Conservation (phyloP, 2,888 invertebrate genomes). For the Dasypolia templi region DNA sequence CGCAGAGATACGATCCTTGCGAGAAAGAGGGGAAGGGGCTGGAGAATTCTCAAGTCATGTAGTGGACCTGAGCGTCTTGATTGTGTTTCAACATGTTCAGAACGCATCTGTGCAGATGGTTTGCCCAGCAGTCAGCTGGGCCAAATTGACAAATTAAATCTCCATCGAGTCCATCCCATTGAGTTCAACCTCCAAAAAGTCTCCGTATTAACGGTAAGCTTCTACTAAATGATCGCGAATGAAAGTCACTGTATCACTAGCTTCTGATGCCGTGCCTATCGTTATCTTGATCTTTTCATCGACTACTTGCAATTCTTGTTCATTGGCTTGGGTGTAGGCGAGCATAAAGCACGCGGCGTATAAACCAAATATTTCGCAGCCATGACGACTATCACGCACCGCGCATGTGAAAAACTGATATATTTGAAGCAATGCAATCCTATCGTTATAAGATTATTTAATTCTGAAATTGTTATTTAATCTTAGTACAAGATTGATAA, state of each 20-base stretch:
- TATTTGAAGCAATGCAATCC: constrained; percentile 29
- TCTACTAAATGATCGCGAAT: constrained; percentile 73
- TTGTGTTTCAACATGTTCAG: constrained; percentile 75
- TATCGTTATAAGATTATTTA: constrained; percentile 44
- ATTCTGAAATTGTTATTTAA: constrained; percentile 27
- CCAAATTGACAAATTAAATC: constrained; percentile 78
- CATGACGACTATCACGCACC: constrained; percentile 65
- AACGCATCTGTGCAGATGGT: constrained; percentile 83
- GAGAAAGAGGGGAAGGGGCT: constrained; percentile 71
- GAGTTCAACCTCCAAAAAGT: constrained; percentile 81
- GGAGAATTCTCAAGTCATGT: constrained; percentile 83
- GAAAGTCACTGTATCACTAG: constrained; percentile 78
- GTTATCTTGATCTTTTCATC: constrained; percentile 82
- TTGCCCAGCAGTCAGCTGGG: constrained; percentile 82
- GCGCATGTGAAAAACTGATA: constrained; percentile 57
- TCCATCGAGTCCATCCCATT: constrained; percentile 60
- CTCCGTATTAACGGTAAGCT: constrained; percentile 75
- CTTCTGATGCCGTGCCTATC: constrained; percentile 80
- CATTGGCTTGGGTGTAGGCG: constrained; percentile 45
- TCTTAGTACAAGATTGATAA: constrained; percentile 41
- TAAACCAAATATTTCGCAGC: constrained; percentile 55
- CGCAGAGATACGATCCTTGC: constrained; percentile 78
- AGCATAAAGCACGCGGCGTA: constrained; percentile 56
- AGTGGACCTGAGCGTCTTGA: constrained; percentile 79
- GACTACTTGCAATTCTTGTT: constrained; percentile 68